Percentiles rank a stretch among this genome's conserved stretches.
Evolutionary conservation across 2,797 vertebrate genomes (phyloP).

Genomic region (Sebastes minor): DNA sequence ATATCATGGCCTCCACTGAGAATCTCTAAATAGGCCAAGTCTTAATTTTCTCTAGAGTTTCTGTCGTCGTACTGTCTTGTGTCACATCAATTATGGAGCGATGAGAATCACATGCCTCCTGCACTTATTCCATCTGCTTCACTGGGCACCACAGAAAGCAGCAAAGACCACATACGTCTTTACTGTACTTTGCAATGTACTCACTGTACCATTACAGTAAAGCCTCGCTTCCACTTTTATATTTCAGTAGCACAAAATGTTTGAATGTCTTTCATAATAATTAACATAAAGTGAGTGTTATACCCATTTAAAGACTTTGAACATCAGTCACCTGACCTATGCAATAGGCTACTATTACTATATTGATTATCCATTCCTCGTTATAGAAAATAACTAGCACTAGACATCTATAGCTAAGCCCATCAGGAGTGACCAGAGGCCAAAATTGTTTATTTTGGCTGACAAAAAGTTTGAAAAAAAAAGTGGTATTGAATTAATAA

Average conservation of each 20-base stretch:
- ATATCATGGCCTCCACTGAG: constrained; percentile 62
- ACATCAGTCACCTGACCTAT: background rate
- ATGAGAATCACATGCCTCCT: constrained; percentile 71
- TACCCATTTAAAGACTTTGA: background rate
- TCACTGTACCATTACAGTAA: background rate
- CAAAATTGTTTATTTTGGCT: background rate
- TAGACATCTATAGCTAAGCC: background rate
- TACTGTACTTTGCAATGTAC: constrained; percentile 5
- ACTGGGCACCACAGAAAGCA: constrained; percentile 29
- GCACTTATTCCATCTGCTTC: constrained; percentile 67
- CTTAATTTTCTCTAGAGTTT: constrained; percentile 71
- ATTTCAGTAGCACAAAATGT: background rate
- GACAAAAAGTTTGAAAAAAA: background rate
- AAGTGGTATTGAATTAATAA: background rate
- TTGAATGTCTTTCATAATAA: background rate
- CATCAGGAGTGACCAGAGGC: too few relatives aligned
- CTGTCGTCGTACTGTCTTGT: constrained; percentile 59
- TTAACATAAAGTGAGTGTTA: background rate
- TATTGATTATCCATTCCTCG: background rate
- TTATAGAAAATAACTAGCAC: background rate
- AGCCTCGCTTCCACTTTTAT: background rate
- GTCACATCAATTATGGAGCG: constrained; percentile 78
- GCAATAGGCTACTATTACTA: constrained; percentile 15
- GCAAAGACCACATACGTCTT: constrained; percentile 9
- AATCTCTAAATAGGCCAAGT: constrained; percentile 75